Percentiles rank a stretch among this genome's conserved stretches.
These are phyloP conservation scores for Monarcha castaneiventris DNA, from an alignment of 2,113 vertebrate species.

Conservation along the genomic window DNA sequence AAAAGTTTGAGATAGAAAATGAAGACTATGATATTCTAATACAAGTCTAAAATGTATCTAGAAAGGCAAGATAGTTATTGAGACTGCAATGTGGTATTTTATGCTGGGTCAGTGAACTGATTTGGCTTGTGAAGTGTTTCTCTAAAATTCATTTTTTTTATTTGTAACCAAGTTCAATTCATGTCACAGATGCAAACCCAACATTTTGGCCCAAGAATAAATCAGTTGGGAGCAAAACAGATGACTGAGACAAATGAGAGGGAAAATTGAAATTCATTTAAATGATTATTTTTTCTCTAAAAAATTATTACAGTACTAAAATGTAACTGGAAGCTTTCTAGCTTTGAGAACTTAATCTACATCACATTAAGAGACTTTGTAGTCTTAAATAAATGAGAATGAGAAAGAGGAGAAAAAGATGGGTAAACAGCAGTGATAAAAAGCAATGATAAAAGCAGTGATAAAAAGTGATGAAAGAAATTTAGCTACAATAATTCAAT, in stretches of 20 bases:
- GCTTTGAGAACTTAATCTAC: background rate
- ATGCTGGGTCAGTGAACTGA: background rate
- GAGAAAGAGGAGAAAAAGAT: background rate
- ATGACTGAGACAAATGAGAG: background rate
- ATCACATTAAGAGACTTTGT: background rate
- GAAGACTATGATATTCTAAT: background rate
- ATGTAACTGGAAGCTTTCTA: background rate
- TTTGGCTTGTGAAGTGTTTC: background rate
- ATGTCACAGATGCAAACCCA: fast-evolving
- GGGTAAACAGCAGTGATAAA: background rate
- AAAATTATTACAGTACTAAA: background rate
- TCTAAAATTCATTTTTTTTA: background rate
- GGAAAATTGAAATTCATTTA: background rate
- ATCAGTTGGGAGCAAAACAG: background rate
- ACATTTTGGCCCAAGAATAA: background rate
- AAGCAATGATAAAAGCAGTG: background rate
- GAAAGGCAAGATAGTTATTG: background rate
- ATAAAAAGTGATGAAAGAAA: background rate
- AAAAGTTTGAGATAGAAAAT: background rate
- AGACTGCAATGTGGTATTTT: background rate
- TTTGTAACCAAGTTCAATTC: background rate
- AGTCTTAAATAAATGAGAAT: background rate
- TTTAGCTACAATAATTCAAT: background rate
- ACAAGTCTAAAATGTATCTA: background rate
- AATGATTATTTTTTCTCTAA: background rate